phyloP scores from a whole-genome alignment of 30 jellyfish, hydroid and myxozoan species.

The Turritopsis dohrnii region DNA sequence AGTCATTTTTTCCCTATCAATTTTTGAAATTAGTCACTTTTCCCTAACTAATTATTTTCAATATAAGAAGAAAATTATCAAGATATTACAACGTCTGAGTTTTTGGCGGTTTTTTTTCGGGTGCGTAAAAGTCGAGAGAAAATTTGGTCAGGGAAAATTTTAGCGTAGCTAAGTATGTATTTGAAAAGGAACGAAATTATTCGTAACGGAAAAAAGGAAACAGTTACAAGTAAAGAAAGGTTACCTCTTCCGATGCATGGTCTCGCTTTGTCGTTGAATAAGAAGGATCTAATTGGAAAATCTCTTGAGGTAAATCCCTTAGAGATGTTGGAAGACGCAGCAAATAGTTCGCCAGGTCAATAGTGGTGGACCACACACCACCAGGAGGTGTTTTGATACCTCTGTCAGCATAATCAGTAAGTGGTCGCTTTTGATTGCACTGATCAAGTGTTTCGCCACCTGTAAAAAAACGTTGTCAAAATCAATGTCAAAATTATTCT shows the following conservation, averaged over 20 bases:
- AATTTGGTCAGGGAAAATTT: too few relatives aligned
- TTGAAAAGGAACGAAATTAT: too few relatives aligned
- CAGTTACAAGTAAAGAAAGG: too few relatives aligned
- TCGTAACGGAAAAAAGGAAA: too few relatives aligned
- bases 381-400: conserved; percentile 29
- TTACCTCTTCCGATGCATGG: background rate
- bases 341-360: conserved; percentile 2
- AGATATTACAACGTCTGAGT: too few relatives aligned
- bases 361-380: conserved; percentile 23
- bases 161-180: too few relatives aligned
- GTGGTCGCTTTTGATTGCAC: conserved; percentile 6
- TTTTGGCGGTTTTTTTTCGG: too few relatives aligned
- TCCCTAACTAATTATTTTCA: too few relatives aligned
- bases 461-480: background rate
- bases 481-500: background rate
- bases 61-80: too few relatives aligned
- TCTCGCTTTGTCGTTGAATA: background rate
- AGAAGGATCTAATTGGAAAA: background rate
- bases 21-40: too few relatives aligned
- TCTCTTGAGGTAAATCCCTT: background rate
- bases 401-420: conserved; percentile 22
- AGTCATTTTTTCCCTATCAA: too few relatives aligned
- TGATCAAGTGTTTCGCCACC: background rate
- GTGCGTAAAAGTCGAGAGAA: too few relatives aligned
- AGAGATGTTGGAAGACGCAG: background rate